Evolutionary conservation across 2,888 invertebrate species (phyloP).

Genomic region (Epistrophe grossulariae): DNA sequence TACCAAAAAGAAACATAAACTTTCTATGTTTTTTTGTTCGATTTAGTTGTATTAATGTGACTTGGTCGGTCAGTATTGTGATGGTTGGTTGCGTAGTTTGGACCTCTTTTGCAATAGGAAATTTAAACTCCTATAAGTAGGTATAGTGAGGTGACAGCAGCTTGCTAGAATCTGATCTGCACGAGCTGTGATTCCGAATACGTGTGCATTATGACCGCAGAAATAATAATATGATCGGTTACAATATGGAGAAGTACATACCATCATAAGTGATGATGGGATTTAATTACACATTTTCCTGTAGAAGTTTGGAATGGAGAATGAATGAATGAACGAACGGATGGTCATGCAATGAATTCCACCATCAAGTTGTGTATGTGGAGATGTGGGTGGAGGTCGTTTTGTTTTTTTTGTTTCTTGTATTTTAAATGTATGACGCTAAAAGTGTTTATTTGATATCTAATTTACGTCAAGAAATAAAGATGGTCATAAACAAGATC

Average conservation of each 20-base stretch:
- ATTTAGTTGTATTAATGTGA: constrained; percentile 8
- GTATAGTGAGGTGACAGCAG: constrained; percentile 36
- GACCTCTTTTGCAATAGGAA: constrained; percentile 57
- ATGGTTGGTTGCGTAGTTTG: constrained; percentile 53
- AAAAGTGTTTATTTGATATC: constrained; percentile 49
- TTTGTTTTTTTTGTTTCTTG: constrained; percentile 9
- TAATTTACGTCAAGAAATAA: constrained; percentile 11
- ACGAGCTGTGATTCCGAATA: constrained; percentile 41
- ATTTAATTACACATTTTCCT: constrained; percentile 68
- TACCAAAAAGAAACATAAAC: constrained; percentile 64
- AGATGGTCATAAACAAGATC: constrained; percentile 3
- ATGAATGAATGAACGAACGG: neutral
- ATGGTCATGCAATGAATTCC: constrained; percentile 36
- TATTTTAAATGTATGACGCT: constrained; percentile 23
- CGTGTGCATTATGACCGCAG: constrained; percentile 53
- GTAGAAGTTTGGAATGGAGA: constrained; percentile 15
- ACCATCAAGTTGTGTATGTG: neutral
- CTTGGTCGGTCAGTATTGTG: constrained; percentile 54
- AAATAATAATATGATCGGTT: constrained; percentile 57
- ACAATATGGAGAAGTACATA: constrained; percentile 27
- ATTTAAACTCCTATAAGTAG: constrained; percentile 43
- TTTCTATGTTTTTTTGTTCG: constrained; percentile 52
- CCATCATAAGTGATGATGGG: constrained; percentile 16
- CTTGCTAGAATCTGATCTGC: constrained; percentile 36
- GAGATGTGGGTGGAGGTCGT: constrained; percentile 71